Evolutionary conservation across 1,140 invertebrate species (phyloP), one percentile per base, ranked within the genome.

Genomic region (Laupala kohalensis): DNA sequence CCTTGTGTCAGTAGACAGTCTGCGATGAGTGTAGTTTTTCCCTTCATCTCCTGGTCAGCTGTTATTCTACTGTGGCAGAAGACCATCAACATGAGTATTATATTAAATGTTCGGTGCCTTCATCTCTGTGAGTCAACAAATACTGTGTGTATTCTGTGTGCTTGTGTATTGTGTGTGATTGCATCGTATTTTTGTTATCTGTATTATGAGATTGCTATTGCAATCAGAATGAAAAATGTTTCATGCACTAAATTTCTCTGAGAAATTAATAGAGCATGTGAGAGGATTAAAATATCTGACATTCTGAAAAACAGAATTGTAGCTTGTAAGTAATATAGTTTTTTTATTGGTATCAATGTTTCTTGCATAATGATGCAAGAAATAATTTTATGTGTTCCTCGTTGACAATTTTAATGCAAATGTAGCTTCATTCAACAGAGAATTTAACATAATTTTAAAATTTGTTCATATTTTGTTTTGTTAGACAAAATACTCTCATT

Each of bases 101-200:
- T 30, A 29, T 23, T 68, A 68, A 68, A 68, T 68, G 67, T 68
- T 68, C 28, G 67, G 67, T 68, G 67, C 67, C 67, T 68, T 68
- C 67, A 27, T 68, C 67, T 68, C 12, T 30, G 67, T 68, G 67
- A 68, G 29, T 68, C 24, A 23, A 28, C 25, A 15, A 25, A 67
- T 67, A n/a, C 27, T 67, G 37, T 53, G 37, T 53, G n/a, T n/a
- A n/a, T n/a, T n/a, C n/a, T 24, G 64, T 23, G 66, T 28, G 66
- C 25, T 23, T 67, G 66, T 67, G 25, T 67, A 9, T 25, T 67
- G 66, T 25, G 25, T 26, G 66, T 26, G 66, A 9, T 25, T 67
- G 66, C 27, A 53, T 53, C 19, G 37, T 53, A 53, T 53, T 53
- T 53, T 53, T 53, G 37, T 53, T 53, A 53, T 53, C n/a, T n/a